Percentiles rank a stretch among this genome's conserved stretches.
Evolutionary conservation across 2,888 invertebrate species (phyloP).

Genomic region (Sclerodermus sp.): DNA sequence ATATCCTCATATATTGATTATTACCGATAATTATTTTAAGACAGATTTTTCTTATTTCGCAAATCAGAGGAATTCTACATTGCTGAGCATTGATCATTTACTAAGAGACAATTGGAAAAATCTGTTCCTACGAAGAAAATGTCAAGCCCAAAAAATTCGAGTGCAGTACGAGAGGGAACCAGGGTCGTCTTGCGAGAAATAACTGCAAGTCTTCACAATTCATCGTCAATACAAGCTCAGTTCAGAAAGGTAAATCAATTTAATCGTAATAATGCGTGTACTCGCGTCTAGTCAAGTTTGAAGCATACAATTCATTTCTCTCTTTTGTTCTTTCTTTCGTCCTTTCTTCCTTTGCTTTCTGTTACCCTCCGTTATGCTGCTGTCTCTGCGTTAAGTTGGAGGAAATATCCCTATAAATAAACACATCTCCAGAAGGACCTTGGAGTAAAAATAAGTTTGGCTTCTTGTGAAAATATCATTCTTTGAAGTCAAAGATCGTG

Average conservation of each 20-base stretch:
- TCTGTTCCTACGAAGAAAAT: no score
- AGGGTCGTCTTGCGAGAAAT: slow-evolving; percentile 45
- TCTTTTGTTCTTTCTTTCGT: background rate
- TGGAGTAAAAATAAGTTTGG: slow-evolving; percentile 38
- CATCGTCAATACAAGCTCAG: slow-evolving; percentile 30
- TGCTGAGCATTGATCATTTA: no score
- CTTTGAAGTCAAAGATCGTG: no score
- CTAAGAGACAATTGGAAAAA: no score
- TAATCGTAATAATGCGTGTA: no score
- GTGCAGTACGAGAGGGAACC: slow-evolving; percentile 40
- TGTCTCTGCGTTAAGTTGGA: no score
- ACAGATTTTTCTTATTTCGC: no score
- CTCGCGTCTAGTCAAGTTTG: no score
- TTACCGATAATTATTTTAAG: no score
- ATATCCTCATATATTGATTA: no score
- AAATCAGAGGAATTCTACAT: no score
- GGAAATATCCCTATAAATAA: slow-evolving; percentile 39
- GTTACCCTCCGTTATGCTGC: no score
- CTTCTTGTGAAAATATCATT: slow-evolving; percentile 9
- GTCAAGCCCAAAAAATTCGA: slow-evolving; percentile 37
- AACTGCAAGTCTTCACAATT: slow-evolving; percentile 47
- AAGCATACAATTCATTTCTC: slow-evolving; percentile 20
- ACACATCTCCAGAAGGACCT: slow-evolving; percentile 34
- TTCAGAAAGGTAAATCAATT: slow-evolving; percentile 32
- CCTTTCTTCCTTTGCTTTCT: slow-evolving; percentile 3